Conservation (phyloP, 2,113 vertebrate species). For the Fulica atra region DNA sequence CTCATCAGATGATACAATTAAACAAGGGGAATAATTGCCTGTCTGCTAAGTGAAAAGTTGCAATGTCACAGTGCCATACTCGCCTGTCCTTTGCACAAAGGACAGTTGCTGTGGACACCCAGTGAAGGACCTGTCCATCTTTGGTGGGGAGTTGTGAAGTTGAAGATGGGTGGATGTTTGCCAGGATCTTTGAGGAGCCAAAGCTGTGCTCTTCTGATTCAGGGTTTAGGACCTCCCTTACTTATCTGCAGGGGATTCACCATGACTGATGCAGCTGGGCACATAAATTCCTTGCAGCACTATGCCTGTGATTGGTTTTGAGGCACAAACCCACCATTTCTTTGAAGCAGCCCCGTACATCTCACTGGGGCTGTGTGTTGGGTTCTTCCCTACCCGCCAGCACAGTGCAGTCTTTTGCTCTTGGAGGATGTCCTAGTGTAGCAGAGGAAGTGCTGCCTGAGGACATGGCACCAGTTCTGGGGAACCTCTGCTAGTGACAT, state of each 20-base stretch:
- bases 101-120: background rate
- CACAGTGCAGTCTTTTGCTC: background rate
- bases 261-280: background rate
- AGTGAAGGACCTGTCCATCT: background rate
- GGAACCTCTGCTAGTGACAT: background rate
- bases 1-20: slow-evolving; percentile 48
- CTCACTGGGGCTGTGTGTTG: background rate
- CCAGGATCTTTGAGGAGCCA: background rate
- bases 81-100: background rate
- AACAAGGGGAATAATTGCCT: slow-evolving; percentile 32
- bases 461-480: background rate
- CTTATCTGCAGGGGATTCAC: background rate
- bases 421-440: background rate
- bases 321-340: background rate
- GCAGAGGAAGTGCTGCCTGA: background rate
- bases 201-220: background rate
- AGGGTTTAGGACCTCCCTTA: background rate
- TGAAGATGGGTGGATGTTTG: background rate
- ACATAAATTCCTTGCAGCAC: background rate
- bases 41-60: slow-evolving; percentile 9
- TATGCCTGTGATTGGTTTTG: background rate
- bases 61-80: background rate
- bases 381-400: background rate
- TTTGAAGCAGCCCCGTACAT: background rate
- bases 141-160: background rate